Percentiles rank a stretch among this genome's conserved stretches.
Conservation (phyloP, 2,888 invertebrate species). For the Tenthredo amoena region DNA sequence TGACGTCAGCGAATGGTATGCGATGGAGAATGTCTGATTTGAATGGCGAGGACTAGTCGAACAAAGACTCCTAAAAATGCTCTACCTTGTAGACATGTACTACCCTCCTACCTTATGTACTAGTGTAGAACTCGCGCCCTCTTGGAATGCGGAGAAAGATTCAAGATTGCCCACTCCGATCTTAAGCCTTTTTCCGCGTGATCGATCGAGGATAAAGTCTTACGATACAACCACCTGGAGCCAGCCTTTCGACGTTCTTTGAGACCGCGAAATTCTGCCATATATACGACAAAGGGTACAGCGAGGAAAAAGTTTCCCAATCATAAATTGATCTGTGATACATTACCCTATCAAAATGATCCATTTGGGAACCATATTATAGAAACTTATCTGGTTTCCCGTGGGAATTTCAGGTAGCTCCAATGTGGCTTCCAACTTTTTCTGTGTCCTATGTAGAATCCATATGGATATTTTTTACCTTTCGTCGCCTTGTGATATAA, state of each 20-base stretch:
- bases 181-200: not conserved
- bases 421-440: not conserved
- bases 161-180: conserved; percentile 10
- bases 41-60: not conserved
- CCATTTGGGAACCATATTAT: not conserved
- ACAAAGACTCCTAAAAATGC: not conserved
- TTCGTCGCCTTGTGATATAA: not conserved
- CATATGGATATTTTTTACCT: not conserved
- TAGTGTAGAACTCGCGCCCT: not conserved
- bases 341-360: not conserved
- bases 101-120: not conserved
- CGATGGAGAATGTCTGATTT: conserved; percentile 18
- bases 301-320: not conserved
- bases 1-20: not conserved
- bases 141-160: conserved; percentile 23
- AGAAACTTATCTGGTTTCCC: too few relatives aligned
- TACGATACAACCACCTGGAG: not conserved
- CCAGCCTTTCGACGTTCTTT: not conserved
- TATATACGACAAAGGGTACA: not conserved
- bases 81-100: not conserved
- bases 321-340: not conserved
- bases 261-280: not conserved
- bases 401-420: not conserved
- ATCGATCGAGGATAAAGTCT: conserved; percentile 15
- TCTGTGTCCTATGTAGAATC: not conserved